A percentile compares a stretch with the other conserved stretches of the same genome.
Conservation (phyloP, 2,113 vertebrate species). For the Varanus salvator region DNA sequence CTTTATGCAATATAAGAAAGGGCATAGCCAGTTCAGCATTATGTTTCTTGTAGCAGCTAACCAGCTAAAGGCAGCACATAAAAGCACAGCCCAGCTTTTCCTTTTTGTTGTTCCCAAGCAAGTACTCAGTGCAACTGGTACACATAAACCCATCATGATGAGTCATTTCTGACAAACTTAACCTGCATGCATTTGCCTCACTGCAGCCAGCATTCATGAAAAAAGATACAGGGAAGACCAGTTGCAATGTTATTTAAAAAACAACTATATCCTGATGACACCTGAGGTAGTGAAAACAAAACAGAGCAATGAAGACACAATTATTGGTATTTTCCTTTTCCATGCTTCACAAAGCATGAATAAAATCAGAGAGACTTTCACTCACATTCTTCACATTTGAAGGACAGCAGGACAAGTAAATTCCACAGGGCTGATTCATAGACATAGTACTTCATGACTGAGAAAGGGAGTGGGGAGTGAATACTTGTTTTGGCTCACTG, state of each 20-base stretch:
- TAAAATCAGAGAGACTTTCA: neutral
- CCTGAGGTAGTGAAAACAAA: neutral
- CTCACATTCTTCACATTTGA: slow-evolving; percentile 8
- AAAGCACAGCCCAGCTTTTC: neutral
- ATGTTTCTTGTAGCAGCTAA: neutral
- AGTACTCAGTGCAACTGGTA: neutral
- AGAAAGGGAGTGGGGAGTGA: neutral
- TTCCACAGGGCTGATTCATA: neutral
- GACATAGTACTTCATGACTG: neutral
- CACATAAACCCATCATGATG: neutral
- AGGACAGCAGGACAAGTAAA: neutral
- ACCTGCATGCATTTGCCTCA: neutral
- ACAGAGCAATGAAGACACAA: neutral
- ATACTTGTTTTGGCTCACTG: neutral
- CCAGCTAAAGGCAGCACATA: neutral
- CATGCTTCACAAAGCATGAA: neutral
- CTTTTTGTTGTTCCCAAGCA: neutral
- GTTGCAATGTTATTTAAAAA: neutral
- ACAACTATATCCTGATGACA: neutral
- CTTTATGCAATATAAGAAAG: neutral
- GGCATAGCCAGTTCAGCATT: neutral
- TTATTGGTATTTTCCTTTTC: neutral
- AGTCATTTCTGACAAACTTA: neutral
- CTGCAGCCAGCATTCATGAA: neutral
- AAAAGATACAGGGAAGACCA: neutral